Evolutionary conservation across 92 coral and sea anemone species (phyloP).

Genomic region (Palythoa heliodiscus): DNA sequence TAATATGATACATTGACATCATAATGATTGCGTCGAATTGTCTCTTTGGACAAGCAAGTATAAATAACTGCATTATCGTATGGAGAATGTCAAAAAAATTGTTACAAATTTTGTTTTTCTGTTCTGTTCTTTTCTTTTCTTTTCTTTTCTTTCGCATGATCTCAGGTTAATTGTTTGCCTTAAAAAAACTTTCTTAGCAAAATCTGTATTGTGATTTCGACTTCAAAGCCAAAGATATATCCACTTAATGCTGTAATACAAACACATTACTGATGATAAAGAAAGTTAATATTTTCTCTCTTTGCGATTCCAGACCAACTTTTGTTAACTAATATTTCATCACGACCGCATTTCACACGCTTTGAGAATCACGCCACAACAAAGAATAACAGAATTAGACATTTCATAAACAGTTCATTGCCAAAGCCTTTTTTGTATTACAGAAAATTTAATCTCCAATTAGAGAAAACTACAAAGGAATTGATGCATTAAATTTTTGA

Average conservation of each 20-base stretch:
- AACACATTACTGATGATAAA: conserved; percentile 48
- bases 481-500: conserved; percentile 29
- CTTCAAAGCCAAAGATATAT: conserved; percentile 17
- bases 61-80: background rate
- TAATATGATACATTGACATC: conserved; percentile 19
- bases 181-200: background rate
- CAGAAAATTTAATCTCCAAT: conserved; percentile 16
- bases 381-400: conserved; percentile 10
- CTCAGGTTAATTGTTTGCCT: conserved; percentile 8
- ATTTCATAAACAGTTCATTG: conserved; percentile 42
- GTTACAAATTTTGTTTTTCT: background rate
- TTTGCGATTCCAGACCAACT: conserved; percentile 56
- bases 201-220: conserved; percentile 12
- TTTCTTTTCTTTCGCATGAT: background rate
- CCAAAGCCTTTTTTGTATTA: conserved; percentile 4
- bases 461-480: conserved; percentile 22
- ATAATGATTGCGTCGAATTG: conserved; percentile 1
- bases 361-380: background rate
- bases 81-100: background rate
- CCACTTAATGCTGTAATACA: conserved; percentile 41
- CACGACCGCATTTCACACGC: conserved; percentile 15
- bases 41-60: background rate
- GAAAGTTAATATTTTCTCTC: conserved; percentile 55
- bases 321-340: conserved; percentile 75
- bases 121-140: background rate